Conservation (phyloP, 2,888 invertebrate species). For the Agapetus fuscipes region DNA sequence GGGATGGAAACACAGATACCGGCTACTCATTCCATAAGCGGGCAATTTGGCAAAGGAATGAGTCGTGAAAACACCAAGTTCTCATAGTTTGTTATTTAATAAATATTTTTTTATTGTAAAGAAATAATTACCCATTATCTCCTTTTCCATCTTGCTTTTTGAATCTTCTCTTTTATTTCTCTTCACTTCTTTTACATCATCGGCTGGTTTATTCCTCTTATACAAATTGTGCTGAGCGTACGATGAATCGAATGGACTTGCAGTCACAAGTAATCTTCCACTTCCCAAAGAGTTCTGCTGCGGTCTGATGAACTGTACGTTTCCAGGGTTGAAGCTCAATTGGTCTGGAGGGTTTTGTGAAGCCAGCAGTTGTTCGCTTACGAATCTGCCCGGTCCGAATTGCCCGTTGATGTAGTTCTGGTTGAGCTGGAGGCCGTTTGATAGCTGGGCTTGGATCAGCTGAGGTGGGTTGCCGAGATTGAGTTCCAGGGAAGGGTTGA, state of each 20-base stretch:
- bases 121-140: too few relatives aligned
- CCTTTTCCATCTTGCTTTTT: conserved; percentile 34
- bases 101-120: too few relatives aligned
- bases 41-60: too few relatives aligned
- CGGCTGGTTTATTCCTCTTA: conserved; percentile 35
- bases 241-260: conserved; percentile 45
- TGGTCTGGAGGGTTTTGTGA: conserved; percentile 29
- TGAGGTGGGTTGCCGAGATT: conserved; percentile 41
- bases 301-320: conserved; percentile 4
- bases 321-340: conserved; percentile 5
- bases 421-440: conserved; percentile 43
- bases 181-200: conserved; percentile 23
- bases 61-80: too few relatives aligned
- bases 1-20: too few relatives aligned
- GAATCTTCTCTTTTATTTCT: conserved; percentile 43
- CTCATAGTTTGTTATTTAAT: too few relatives aligned
- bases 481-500: conserved; percentile 48
- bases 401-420: conserved; percentile 57
- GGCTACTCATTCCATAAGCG: too few relatives aligned
- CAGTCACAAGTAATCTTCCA: conserved; percentile 13
- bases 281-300: conserved; percentile 6
- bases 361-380: conserved; percentile 47
- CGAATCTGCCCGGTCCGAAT: conserved; percentile 44
- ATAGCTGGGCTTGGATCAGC: conserved; percentile 37
- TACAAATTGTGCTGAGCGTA: conserved; percentile 39